Base-by-base conservation (phyloP, 2,797 vertebrate species). In the Clarias laeviceps region DNA sequence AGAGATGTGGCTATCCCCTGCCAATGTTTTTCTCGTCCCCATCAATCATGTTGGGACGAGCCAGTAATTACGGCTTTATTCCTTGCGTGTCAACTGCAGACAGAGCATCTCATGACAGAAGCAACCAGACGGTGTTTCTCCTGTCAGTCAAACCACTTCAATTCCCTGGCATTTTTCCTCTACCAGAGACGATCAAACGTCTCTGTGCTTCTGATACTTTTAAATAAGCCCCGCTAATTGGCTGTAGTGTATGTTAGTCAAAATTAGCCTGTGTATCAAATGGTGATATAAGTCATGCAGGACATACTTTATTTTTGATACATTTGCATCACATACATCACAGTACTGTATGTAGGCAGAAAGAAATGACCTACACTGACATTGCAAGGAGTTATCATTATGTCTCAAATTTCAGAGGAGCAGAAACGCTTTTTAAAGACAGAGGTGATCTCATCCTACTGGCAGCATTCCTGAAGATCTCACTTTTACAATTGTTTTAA, bases 391-490 rank as follows among this genome's bases (percentile, higher is more conserved):
- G 18, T 66, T 68, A 50, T 66, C 40, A 27, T 68, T 27, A 68
- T 81, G 79, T 81, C 62, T 81, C 64, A 18, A 68, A 27, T 81
- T 81, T 81, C 79, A 81, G 14, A 29, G 45, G 22, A 68, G n/a
- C 45, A 50, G 9, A 62, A 80, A 20, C 17, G 24, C 77, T 40
- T 78, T 78, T 78, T 78, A 24, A 78, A 59, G 78, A 29, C 24
- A 18, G 45, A 20, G 22, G 77, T 81, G 62, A 68, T 54, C 64
- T 81, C 79, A 81, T 81, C 79, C 62, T 68, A 11, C 62, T 81
- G 40, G 27, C 62, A 81, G 64, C 40, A 24, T 80, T 45, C 65
- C 78, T 45, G 37, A 15, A 45, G 59, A 54, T 81, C 62, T 24
- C 17, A 80, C 34, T 64, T 34, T 20, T 5, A n/a, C 57, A 15